Percentiles rank a stretch among this genome's conserved stretches.
phyloP scores from a whole-genome alignment of 2,797 vertebrate species.

The Fistularia commersonii region DNA sequence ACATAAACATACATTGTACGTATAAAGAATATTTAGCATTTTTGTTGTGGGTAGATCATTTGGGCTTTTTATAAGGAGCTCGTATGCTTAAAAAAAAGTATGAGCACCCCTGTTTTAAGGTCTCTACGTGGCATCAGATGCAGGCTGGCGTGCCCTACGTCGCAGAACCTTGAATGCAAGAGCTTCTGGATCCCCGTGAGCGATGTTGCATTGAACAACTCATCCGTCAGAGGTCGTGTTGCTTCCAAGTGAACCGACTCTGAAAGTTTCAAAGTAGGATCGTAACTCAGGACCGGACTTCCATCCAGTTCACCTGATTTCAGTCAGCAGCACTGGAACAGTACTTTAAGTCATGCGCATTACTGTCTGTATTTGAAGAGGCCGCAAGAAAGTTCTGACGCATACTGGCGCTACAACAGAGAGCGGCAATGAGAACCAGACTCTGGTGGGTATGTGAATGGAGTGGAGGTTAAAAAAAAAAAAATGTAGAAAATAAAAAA shows the following conservation, averaged over 20 bases:
- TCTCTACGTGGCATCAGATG: too few species aligned
- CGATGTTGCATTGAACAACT: constrained; percentile 42
- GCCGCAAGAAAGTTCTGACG: constrained; percentile 53
- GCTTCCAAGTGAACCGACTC: constrained; percentile 26
- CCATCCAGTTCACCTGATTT: too few species aligned
- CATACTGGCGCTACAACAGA: constrained; percentile 52
- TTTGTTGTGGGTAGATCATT: too few species aligned
- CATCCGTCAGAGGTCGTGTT: constrained; percentile 28
- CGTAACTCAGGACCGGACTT: constrained; percentile 30
- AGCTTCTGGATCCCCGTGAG: constrained; percentile 5
- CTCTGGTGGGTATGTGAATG: background rate
- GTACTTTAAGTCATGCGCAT: constrained; percentile 47
- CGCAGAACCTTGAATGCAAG: too few species aligned
- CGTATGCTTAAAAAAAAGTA: too few species aligned
- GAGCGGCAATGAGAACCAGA: constrained; percentile 52
- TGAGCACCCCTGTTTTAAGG: too few species aligned
- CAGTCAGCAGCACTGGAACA: too few species aligned
- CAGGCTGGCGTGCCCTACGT: too few species aligned
- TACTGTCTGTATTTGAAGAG: constrained; percentile 53
- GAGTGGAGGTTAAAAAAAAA: constrained; percentile 8
- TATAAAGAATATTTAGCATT: too few species aligned
- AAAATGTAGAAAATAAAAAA: background rate
- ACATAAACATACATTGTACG: too few species aligned
- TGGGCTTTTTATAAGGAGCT: too few species aligned
- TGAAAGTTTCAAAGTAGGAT: constrained; percentile 30